phyloP scores from a whole-genome alignment of 2,113 vertebrate species.

The Melanocharis versteri region DNA sequence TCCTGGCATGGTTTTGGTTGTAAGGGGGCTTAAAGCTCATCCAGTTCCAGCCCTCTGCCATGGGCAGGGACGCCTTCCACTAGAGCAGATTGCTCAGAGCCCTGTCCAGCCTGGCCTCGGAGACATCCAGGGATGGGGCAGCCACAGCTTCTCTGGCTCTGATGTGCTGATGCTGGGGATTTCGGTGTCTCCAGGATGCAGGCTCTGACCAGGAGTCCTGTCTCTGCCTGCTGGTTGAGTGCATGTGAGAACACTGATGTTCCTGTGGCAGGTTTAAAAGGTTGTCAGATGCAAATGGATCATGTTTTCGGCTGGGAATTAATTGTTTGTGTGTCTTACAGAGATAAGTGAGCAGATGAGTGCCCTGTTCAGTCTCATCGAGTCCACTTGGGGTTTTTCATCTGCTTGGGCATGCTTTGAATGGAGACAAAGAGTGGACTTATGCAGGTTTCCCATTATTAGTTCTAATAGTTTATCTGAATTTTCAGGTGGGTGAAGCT shows the following conservation, averaged over 20 bases:
- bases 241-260: not conserved
- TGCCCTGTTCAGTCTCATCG: not conserved
- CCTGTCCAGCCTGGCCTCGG: not conserved
- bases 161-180: not conserved
- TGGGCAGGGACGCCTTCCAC: not conserved
- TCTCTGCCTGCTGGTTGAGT: not conserved
- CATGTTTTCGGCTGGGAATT: not conserved
- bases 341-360: not conserved
- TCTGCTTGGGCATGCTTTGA: not conserved
- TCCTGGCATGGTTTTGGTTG: not conserved
- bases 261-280: not conserved
- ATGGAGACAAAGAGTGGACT: conserved; percentile 49
- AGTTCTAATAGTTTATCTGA: conserved; percentile 2
- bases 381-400: not conserved
- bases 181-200: not conserved
- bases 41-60: not conserved
- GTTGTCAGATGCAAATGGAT: not conserved
- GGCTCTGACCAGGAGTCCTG: accelerated
- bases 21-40: not conserved
- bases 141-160: not conserved
- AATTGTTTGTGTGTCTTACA: not conserved
- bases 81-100: not conserved
- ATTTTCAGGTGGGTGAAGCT: conserved; percentile 64
- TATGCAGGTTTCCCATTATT: not conserved
- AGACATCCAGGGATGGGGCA: not conserved